A percentile compares a stretch with the other conserved stretches of the same genome.
Evolutionary conservation across 2,113 vertebrate genomes (phyloP).

Genomic region (Origma solitaria): DNA sequence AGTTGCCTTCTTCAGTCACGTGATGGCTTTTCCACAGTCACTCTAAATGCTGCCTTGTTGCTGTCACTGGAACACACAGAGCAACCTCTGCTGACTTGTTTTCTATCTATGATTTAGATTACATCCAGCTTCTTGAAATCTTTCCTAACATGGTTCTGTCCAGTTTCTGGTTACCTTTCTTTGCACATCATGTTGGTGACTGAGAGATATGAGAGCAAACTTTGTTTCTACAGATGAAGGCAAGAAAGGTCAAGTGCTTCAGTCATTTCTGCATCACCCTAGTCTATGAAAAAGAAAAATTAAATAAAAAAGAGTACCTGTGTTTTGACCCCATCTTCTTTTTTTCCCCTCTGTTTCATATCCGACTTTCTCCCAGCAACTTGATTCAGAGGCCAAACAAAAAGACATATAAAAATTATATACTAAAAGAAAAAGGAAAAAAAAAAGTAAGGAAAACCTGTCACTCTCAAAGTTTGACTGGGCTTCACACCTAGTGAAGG

Average conservation of each 20-base stretch:
- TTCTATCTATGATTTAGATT: not conserved
- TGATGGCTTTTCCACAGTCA: not conserved
- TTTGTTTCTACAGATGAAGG: not conserved
- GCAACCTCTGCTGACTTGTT: not conserved
- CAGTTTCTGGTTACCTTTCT: not conserved
- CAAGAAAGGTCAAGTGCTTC: not conserved
- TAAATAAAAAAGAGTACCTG: not conserved
- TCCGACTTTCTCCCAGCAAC: not conserved
- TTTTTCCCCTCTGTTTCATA: not conserved
- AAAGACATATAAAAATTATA: not conserved
- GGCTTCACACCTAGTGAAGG: not conserved
- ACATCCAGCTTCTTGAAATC: not conserved
- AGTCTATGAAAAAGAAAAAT: not conserved
- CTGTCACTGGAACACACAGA: not conserved
- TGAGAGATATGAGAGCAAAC: not conserved
- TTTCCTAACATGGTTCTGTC: not conserved
- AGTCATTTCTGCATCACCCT: not conserved
- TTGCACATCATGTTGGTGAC: not conserved
- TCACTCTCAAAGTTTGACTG: not conserved
- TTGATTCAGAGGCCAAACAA: not conserved
- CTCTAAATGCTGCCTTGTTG: not conserved
- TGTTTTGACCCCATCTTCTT: not conserved
- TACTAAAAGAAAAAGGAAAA: accelerated
- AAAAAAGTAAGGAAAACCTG: not conserved
- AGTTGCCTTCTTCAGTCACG: not conserved